Evolutionary conservation across 2,797 vertebrate genomes (phyloP).

Genomic region (Lagocephalus sceleratus): DNA sequence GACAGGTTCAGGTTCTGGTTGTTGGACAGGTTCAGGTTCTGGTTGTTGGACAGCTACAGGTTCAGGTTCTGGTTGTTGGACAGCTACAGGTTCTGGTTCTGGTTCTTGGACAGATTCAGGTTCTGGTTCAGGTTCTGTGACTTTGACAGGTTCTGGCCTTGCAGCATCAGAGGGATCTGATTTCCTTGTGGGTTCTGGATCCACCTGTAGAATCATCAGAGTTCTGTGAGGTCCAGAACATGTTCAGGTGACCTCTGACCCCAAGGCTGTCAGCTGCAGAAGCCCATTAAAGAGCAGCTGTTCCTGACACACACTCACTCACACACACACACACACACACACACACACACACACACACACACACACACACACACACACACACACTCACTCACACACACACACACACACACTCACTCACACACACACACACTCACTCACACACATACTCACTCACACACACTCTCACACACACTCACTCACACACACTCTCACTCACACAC

Average conservation of each 20-base stretch:
- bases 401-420: neutral
- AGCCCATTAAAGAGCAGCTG: constrained; percentile 28
- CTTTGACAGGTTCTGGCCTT: constrained; percentile 1
- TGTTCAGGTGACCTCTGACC: constrained; percentile 3
- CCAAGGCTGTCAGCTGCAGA: constrained; percentile 39
- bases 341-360: neutral
- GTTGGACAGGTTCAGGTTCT: neutral
- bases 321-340: constrained; percentile 1
- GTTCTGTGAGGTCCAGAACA: neutral
- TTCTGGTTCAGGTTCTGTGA: neutral
- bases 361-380: too few relatives aligned
- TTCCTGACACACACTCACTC: constrained; percentile 22
- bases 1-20: neutral
- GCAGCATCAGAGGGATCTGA: neutral
- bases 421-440: neutral
- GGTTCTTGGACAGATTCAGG: constrained; percentile 16
- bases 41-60: constrained; percentile 6
- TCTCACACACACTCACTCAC: too few relatives aligned
- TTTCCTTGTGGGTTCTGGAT: neutral
- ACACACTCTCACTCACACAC: too few relatives aligned
- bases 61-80: neutral
- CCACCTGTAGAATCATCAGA: constrained; percentile 16
- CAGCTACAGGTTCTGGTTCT: neutral
- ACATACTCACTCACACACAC: too few relatives aligned
- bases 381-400: too few relatives aligned